These are phyloP conservation scores for Noctua janthe DNA, from an alignment of 2,888 invertebrate species.

Conservation along the genomic window DNA sequence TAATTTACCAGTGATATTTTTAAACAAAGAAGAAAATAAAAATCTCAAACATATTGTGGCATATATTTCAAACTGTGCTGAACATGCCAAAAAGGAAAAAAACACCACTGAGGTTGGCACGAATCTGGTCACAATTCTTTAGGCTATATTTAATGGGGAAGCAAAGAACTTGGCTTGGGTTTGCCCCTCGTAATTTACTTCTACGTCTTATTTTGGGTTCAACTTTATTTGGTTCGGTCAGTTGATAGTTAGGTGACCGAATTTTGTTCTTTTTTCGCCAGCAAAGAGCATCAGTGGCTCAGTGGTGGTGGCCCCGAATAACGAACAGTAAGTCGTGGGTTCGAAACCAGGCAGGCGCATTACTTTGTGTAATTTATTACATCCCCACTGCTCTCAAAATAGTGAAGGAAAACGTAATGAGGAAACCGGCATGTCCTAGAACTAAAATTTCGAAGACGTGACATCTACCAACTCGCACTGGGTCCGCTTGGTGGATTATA, in stretches of 20 bases:
- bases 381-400: too few relatives aligned
- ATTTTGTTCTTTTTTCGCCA: not conserved
- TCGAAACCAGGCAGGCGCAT: too few relatives aligned
- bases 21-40: conserved; percentile 35
- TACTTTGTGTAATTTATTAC: too few relatives aligned
- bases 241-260: conserved; percentile 7
- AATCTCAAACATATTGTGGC: conserved; percentile 38
- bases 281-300: too few relatives aligned
- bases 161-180: conserved; percentile 59
- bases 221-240: conserved; percentile 34
- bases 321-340: too few relatives aligned
- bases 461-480: too few relatives aligned
- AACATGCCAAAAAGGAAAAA: conserved; percentile 55
- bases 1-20: conserved; percentile 27
- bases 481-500: too few relatives aligned
- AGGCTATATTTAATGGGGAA: conserved; percentile 51
- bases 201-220: conserved; percentile 53
- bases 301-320: too few relatives aligned
- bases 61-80: conserved; percentile 51
- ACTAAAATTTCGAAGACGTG: too few relatives aligned
- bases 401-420: too few relatives aligned
- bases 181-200: conserved; percentile 58
- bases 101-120: conserved; percentile 53
- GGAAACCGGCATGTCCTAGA: too few relatives aligned
- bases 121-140: conserved; percentile 54